Percentiles rank a stretch among this genome's conserved stretches.
Conservation (phyloP, 1,140 invertebrate genomes). For the Philopotamus ludificatus region DNA sequence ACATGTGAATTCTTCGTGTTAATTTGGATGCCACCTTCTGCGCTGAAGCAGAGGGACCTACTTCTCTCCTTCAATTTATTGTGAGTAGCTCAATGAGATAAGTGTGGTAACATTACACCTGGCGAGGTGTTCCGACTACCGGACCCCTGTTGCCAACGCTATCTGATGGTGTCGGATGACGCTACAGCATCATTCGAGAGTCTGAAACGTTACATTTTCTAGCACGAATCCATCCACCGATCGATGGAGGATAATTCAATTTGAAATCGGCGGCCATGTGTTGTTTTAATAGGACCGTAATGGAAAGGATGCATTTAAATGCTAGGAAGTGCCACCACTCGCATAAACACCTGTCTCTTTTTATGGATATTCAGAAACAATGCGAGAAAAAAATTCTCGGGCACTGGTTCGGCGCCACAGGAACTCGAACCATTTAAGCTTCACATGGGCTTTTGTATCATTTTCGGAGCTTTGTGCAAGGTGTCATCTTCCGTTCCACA, state of each 20-base stretch:
- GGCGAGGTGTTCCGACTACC: constrained; percentile 2
- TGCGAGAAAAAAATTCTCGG: constrained; percentile 3
- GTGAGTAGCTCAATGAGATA: too few species aligned
- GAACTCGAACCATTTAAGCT: constrained; percentile 1
- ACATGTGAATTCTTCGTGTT: too few species aligned
- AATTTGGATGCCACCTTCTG: too few species aligned
- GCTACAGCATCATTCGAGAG: not conserved
- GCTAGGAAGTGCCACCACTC: constrained; percentile 8
- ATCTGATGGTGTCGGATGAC: constrained; percentile 7
- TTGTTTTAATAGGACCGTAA: not conserved
- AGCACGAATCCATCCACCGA: not conserved
- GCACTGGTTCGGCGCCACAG: not conserved
- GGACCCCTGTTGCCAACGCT: not conserved
- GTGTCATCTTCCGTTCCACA: constrained; percentile 6
- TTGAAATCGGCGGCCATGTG: not conserved
- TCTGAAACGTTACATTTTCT: not conserved
- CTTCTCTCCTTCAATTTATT: too few species aligned
- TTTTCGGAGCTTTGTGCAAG: constrained; percentile 4
- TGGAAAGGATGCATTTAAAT: too few species aligned
- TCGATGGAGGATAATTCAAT: not conserved
- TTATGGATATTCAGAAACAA: not conserved
- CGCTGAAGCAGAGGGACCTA: too few species aligned
- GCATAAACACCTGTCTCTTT: constrained; percentile 5
- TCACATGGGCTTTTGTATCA: constrained; percentile 5
- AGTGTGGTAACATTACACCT: constrained; percentile 6